Conservation (phyloP, 2,113 vertebrate genomes). For the Ophthalmolycus amberensis region DNA sequence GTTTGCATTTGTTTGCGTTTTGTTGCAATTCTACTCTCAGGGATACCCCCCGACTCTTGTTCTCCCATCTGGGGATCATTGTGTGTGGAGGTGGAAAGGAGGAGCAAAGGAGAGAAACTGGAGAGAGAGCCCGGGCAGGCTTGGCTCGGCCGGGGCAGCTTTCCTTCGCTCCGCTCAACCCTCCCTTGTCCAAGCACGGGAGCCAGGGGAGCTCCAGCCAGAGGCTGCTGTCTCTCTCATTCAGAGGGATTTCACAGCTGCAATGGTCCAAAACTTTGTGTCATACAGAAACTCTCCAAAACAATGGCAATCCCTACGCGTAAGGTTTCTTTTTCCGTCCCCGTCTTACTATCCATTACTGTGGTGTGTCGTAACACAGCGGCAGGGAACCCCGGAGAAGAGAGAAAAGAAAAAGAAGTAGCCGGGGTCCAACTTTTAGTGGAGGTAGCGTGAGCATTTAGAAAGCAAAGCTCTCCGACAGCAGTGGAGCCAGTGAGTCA, state of each 20-base stretch:
- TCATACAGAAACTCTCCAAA: conserved; percentile 93
- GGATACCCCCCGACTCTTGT: conserved; percentile 79
- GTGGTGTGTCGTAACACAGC: conserved; percentile 58
- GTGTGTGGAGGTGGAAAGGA: conserved; percentile 77
- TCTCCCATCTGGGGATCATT: conserved; percentile 70
- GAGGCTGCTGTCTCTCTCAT: conserved; percentile 86
- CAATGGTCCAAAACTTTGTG: conserved; percentile 90
- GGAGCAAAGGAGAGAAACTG: conserved; percentile 68
- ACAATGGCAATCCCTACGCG: conserved; percentile 83
- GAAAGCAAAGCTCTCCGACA: conserved; percentile 39
- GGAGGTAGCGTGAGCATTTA: conserved; percentile 24
- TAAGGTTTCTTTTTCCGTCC: conserved; percentile 59
- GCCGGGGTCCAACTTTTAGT: conserved; percentile 16
- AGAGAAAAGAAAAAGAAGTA: not conserved
- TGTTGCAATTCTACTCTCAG: conserved; percentile 79
- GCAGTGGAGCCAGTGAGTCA: conserved; percentile 72
- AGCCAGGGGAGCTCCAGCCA: conserved; percentile 77
- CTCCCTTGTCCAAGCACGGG: conserved; percentile 56
- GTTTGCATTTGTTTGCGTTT: conserved; percentile 74
- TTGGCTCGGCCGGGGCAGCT: conserved; percentile 68
- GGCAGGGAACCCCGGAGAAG: conserved; percentile 62
- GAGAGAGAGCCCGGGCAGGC: conserved; percentile 69
- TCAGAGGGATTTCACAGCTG: conserved; percentile 90
- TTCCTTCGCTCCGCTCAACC: conserved; percentile 40
- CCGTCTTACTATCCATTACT: conserved; percentile 60